Base-by-base conservation (phyloP, 2,113 vertebrate species). In the Dendropsophus ebraccatus region DNA sequence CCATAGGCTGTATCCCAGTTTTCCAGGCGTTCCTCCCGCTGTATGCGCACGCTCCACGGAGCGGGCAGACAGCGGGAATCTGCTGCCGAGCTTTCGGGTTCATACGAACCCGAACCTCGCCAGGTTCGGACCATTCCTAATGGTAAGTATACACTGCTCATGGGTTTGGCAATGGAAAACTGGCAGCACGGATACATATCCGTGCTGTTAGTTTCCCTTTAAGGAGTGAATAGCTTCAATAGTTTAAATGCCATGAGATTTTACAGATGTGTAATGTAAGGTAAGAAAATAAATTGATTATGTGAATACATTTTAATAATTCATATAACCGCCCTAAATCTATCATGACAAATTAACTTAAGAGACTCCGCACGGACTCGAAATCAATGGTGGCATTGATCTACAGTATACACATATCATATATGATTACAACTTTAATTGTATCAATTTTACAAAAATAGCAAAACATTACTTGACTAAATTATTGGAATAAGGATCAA, bases 321-420 rank as follows among this genome's bases (percentile, higher is more conserved):
- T 54, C 58, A 79, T 19, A 62, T 67, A 32, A 67, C 30, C 12
- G 60, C 3, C 83, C 58, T 52, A 19, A 85, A 78, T 85, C 13
- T 45, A 50, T 78, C 30, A 56, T 21, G 21, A 30, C 65, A 70
- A 67, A 85, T 54, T 49, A 85, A 77, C 25, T 45, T 70, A 52
- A 35, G 37, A 47, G 30, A 69, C 41, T 69, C 47, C 54, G 19
- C 45, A 41, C 21, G 25, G 32, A 58, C 49, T 83, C 32, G 45
- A 54, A 65, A 85, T 70, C 74, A 69, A 79, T 79, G 5, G n/a
- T 11, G 21, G 5, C 50, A 70, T 79, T 28, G 62, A 79, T 85
- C 49, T 35, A 54, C 8, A 11, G n/a, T 21, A 25, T 52, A 69
- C 78, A 37, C 32, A 49, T 45, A 32, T 65, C 47, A 7, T 4